Base-by-base conservation (phyloP, 2,888 invertebrate species). In the Candidula unifasciata region DNA sequence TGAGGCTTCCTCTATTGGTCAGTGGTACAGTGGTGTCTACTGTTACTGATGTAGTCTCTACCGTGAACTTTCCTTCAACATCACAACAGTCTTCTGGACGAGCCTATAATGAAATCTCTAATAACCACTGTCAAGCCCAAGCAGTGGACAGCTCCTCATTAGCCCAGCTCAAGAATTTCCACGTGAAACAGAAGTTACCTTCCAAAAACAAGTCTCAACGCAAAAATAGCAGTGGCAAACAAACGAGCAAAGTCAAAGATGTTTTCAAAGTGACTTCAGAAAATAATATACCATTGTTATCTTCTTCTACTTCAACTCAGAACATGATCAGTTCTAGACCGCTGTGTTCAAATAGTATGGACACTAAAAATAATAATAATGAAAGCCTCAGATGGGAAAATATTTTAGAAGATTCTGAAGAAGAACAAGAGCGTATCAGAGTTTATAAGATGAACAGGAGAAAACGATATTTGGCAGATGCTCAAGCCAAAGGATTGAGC, bases 311-410 rank as follows among this genome's bases (percentile, higher is more conserved):
- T 0, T 35, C 27, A 21, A 44, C 54, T 27, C 54, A 37, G 33
- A 44, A 57, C 44, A 30, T 21, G 3, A 71, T 6, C 10, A 44
- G 6, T 60, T 18, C 60, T 57, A 37, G n/a, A n/a, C 71, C 57
- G 33, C 27, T 64, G 54, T 30, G 13, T 60, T 54, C 82, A 69
- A 73, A 37, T 33, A 69, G 21, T 54, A 30, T 66, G 3, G 3
- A 24, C 6, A 44, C 44, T 44, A n/a, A n/a, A n/a, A 44, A 44
- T 44, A 16, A 16, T 24, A 74, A 74, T 74, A 87, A 84, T 64
- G 90, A 91, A 84, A 91, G 92, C 86, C 87, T 93, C 54, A 87
- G 93, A 33, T 93, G 93, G 93, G 92, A 93, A 78, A 86, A 89
- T 85, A 87, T 85, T 18, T 79, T 90, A n/a, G 88, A 88, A 18